Evolutionary conservation across 2,113 vertebrate species (phyloP).

Genomic region (Nothoprocta pentlandii): DNA sequence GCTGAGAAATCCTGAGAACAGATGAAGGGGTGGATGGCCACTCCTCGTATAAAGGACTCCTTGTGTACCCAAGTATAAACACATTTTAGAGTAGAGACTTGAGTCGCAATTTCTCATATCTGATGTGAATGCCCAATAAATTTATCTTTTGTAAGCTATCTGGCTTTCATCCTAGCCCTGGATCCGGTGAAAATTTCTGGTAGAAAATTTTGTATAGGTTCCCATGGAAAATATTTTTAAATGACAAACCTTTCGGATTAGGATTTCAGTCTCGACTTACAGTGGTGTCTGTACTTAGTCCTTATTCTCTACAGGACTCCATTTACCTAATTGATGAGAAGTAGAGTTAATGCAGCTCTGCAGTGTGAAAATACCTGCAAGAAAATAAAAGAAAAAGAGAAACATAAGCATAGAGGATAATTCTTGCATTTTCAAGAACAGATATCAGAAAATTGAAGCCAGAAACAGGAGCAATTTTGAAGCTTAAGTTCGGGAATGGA

Average conservation of each 20-base stretch:
- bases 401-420: not conserved
- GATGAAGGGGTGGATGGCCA: not conserved
- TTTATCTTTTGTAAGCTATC: not conserved
- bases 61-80: not conserved
- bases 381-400: not conserved
- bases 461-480: not conserved
- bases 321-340: not conserved
- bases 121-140: not conserved
- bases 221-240: not conserved
- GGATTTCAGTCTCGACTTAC: not conserved
- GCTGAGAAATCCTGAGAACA: not conserved
- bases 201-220: not conserved
- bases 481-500: not conserved
- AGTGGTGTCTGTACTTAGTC: not conserved
- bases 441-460: not conserved
- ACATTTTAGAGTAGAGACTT: not conserved
- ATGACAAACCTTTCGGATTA: not conserved
- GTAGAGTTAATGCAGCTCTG: not conserved
- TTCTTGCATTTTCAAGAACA: not conserved
- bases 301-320: not conserved
- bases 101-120: fast-evolving
- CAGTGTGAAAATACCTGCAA: not conserved
- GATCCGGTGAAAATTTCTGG: not conserved
- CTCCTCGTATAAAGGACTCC: not conserved
- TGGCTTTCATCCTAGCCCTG: not conserved